phyloP scores from a whole-genome alignment of 2,113 vertebrate genomes.

The Daboia siamensis region DNA sequence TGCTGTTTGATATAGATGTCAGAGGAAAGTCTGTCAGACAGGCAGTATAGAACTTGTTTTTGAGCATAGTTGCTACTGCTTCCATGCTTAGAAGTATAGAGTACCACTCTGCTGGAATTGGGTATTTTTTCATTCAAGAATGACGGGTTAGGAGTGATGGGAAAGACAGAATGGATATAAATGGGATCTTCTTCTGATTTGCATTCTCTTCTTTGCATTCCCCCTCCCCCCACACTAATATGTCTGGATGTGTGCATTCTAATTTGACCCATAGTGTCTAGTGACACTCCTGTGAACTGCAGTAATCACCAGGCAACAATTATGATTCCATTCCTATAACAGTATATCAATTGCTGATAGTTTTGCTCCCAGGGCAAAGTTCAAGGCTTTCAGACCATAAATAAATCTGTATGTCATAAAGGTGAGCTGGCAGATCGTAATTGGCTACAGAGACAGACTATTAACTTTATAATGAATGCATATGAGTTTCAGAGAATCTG shows the following conservation, averaged over 20 bases:
- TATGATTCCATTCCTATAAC: constrained; percentile 26
- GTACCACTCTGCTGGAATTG: neutral
- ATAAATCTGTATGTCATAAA: constrained; percentile 1
- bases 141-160: neutral
- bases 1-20: neutral
- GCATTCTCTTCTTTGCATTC: neutral
- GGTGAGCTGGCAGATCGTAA: neutral
- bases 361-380: constrained; percentile 33
- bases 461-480: neutral
- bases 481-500: neutral
- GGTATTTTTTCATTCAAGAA: neutral
- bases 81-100: neutral
- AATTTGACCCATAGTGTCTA: constrained; percentile 11
- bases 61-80: neutral
- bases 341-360: constrained; percentile 36
- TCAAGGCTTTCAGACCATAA: constrained; percentile 31
- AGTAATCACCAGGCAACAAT: constrained; percentile 10
- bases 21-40: neutral
- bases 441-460: neutral
- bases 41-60: too few species aligned
- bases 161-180: neutral
- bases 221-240: too few species aligned
- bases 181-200: neutral
- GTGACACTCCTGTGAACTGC: constrained; percentile 29
- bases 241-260: neutral